Conservation (phyloP, 1,140 invertebrate species). For the Sitobion miscanthi region DNA sequence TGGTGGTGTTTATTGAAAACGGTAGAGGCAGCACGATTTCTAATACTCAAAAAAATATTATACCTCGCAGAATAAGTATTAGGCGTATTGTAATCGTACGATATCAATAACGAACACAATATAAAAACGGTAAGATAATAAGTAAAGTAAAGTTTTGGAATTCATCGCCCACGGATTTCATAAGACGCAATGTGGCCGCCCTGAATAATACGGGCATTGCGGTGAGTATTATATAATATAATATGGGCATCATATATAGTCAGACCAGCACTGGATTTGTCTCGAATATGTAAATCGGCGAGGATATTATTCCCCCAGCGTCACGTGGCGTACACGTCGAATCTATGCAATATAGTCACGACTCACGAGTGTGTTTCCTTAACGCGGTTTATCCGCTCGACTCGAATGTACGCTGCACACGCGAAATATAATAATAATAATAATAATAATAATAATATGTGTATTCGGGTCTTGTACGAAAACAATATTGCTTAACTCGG, state of each 20-base stretch:
- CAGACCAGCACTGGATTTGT: background rate
- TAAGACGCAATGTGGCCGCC: no score
- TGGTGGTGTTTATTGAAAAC: no score
- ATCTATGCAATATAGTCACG: background rate
- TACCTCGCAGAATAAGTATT: no score
- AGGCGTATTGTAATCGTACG: no score
- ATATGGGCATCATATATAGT: background rate
- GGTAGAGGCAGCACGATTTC: no score
- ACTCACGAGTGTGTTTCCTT: background rate
- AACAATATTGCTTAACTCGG: background rate
- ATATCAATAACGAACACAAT: no score
- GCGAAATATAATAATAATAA: constrained; percentile 3
- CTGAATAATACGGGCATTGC: no score
- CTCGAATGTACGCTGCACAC: background rate
- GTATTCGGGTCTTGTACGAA: background rate
- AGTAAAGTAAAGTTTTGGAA: no score
- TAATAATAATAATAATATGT: background rate
- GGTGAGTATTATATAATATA: no score
- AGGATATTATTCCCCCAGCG: background rate
- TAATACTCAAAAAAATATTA: no score
- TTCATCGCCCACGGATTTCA: no score
- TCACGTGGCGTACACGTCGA: background rate
- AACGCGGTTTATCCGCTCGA: background rate
- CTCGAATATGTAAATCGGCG: background rate
- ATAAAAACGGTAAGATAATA: no score